These are phyloP conservation scores for Muscidifurax raptorellus DNA, from an alignment of 1,140 invertebrate genomes.

Conservation along the genomic window DNA sequence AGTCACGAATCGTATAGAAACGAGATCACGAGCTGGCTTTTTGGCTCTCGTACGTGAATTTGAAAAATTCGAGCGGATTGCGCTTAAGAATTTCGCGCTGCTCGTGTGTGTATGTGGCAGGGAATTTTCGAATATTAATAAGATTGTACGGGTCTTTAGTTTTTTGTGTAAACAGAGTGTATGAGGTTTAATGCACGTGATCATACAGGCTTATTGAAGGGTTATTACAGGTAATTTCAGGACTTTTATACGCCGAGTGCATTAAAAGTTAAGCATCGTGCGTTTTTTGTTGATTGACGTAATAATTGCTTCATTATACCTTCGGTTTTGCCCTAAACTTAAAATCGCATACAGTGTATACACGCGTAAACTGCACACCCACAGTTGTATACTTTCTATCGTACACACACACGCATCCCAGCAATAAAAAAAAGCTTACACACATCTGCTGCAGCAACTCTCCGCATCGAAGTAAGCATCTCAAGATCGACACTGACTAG, in stretches of 20 bases:
- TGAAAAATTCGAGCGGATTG: slow-evolving; percentile 22
- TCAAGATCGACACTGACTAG: not conserved
- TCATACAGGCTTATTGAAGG: not conserved
- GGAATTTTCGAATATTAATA: not conserved
- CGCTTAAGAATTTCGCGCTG: too few species aligned
- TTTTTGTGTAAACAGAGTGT: not conserved
- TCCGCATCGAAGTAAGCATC: not conserved
- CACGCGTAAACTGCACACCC: not conserved
- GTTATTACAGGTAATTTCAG: not conserved
- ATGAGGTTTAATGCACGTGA: not conserved
- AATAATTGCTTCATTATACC: not conserved
- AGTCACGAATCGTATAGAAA: slow-evolving; percentile 15
- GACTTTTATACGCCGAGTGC: not conserved
- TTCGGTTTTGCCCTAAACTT: not conserved
- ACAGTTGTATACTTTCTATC: not conserved
- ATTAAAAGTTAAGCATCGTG: not conserved
- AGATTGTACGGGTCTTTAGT: not conserved
- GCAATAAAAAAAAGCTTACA: too few species aligned
- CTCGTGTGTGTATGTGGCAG: not conserved
- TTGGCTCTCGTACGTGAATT: slow-evolving; percentile 20
- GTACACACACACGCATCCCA: too few species aligned
- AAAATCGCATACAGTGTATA: not conserved
- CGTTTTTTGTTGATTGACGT: not conserved
- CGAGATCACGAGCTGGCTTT: slow-evolving; percentile 20
- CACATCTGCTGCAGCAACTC: not conserved